Evolutionary conservation across 2,113 vertebrate species (phyloP), one percentile per base, ranked within the genome.

Genomic region (Spilogale gracilis): DNA sequence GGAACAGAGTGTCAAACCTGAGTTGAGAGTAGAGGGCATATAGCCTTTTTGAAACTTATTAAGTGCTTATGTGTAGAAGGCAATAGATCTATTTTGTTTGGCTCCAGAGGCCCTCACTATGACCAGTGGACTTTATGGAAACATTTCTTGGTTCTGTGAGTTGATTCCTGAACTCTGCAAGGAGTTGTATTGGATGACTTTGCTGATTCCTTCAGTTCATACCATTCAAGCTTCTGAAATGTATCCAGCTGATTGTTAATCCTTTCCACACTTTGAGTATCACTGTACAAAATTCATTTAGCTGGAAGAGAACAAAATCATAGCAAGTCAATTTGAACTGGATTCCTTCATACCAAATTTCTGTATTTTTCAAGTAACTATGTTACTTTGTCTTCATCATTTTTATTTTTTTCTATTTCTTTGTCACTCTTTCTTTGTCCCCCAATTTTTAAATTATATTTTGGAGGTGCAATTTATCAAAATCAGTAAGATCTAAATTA

Each of bases 231-330:
- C 25, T 87, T 91, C 54, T 92, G 89, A 96, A 91, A 96, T 63
- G 65, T 85, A 74, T 94, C 92, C 94, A 86, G 82, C 32, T 97
- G 92, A 85, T 92, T 89, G 73, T 89, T 94, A 96, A 92, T 92
- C 30, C 12, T 96, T 60, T 91, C 56, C 21, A 92, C 60, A 82
- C 45, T 52, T 96, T 82, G 76, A 91, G 11, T 8, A 43, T 97
- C 69, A 86, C 60, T 81, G 38, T 84, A 73, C 54, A 91, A 67
- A 96, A 96, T 94, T 93, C 21, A 89, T 89, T 86, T 97, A 65
- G 17, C 71, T 89, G 65, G 48, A 94, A 94, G 13, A 92, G 60
- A 97, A 74, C 25, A 86, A 86, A 81, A 69, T 94, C 60, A 96
- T 48, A 91, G 30, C 20, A 73, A 95, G 60, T 86, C 43, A 74